Conservation (phyloP, 2,888 invertebrate genomes). For the Rotaria socialis region DNA sequence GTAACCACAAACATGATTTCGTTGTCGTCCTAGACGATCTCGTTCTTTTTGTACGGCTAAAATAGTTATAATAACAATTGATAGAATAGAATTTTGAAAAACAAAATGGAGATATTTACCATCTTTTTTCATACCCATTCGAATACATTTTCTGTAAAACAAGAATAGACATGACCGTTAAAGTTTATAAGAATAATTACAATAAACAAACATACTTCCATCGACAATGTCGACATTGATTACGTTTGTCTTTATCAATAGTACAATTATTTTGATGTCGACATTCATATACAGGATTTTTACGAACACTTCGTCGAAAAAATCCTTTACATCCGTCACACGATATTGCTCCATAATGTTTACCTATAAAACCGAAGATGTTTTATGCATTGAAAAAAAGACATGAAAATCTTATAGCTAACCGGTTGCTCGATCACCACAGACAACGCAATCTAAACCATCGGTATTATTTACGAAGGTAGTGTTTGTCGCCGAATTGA, state of each 20-base stretch:
- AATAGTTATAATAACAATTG: slow-evolving; percentile 50
- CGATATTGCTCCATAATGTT: slow-evolving; percentile 87
- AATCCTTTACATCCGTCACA: slow-evolving; percentile 92
- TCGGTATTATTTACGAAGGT: not conserved
- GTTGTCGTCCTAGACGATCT: slow-evolving; percentile 75
- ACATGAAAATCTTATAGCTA: too few relatives aligned
- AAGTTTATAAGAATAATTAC: not conserved
- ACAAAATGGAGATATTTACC: slow-evolving; percentile 52
- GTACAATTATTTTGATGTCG: slow-evolving; percentile 86
- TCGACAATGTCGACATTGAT: slow-evolving; percentile 91
- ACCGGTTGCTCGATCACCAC: slow-evolving; percentile 28
- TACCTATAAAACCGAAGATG: slow-evolving; percentile 54
- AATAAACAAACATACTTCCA: slow-evolving; percentile 21
- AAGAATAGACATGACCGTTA: not conserved
- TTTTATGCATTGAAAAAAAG: too few relatives aligned
- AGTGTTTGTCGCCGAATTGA: not conserved
- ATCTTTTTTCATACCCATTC: slow-evolving; percentile 85
- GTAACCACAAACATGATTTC: not conserved
- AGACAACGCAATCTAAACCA: slow-evolving; percentile 19
- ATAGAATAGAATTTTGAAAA: not conserved
- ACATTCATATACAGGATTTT: slow-evolving; percentile 88
- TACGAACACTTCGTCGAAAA: slow-evolving; percentile 65
- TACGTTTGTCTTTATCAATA: slow-evolving; percentile 92
- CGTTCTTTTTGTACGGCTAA: slow-evolving; percentile 95
- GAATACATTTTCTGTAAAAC: slow-evolving; percentile 80